These are phyloP conservation scores for Struthidea cinerea DNA, from an alignment of 2,113 vertebrate species.

Conservation along the genomic window DNA sequence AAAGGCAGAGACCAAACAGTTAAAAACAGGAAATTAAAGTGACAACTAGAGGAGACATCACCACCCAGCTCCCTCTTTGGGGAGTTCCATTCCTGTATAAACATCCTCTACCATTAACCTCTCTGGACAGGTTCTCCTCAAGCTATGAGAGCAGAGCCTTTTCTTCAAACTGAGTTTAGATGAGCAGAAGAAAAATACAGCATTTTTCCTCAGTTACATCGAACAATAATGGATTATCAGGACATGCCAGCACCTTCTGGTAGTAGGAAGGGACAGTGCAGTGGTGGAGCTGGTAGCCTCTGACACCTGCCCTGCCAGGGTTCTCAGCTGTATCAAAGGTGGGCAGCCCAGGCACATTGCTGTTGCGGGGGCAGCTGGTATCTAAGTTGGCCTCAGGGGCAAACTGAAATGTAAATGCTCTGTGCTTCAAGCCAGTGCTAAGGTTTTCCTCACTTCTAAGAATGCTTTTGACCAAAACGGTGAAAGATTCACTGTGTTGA, in stretches of 20 bases:
- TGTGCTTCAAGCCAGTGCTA: not conserved
- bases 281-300: not conserved
- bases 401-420: not conserved
- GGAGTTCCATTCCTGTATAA: not conserved
- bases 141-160: not conserved
- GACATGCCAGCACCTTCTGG: not conserved
- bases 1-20: not conserved
- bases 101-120: not conserved
- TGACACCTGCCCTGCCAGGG: not conserved
- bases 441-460: not conserved
- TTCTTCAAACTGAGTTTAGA: not conserved
- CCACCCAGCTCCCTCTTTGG: not conserved
- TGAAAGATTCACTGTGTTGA: not conserved
- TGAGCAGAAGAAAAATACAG: not conserved
- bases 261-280: not conserved
- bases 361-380: accelerated
- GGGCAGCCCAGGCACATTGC: not conserved
- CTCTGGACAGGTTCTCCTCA: not conserved
- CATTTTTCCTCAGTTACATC: not conserved
- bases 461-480: not conserved
- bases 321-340: not conserved
- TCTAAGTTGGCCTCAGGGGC: not conserved
- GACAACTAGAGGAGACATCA: not conserved
- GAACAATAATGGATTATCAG: not conserved
- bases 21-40: not conserved